Percentiles rank a stretch among this genome's conserved stretches.
Conservation (phyloP, 2,888 invertebrate genomes). For the Chirona hameri region DNA sequence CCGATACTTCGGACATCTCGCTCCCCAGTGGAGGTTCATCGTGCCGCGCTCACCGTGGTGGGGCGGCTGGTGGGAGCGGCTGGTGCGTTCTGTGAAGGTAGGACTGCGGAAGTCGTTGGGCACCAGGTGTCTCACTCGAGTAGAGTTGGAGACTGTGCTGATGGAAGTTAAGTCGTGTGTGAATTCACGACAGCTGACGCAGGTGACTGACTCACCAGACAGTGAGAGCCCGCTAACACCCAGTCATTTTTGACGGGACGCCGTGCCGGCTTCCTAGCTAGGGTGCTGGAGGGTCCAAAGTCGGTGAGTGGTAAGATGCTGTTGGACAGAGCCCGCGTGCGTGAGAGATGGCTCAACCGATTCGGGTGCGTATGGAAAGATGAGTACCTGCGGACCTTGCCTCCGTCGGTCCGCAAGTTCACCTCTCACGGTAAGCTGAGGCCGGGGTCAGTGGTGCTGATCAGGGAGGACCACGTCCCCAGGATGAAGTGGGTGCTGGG, state of each 20-base stretch:
- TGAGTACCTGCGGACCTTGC: not conserved
- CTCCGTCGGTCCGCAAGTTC: not conserved
- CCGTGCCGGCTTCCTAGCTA: not conserved
- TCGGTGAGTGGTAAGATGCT: not conserved
- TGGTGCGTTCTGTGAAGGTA: slow-evolving; percentile 46
- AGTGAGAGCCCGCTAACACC: slow-evolving; percentile 31
- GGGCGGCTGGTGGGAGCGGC: slow-evolving; percentile 50
- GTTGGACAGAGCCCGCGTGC: not conserved
- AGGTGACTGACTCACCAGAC: not conserved
- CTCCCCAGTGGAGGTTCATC: slow-evolving; percentile 45
- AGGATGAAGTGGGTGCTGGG: not conserved
- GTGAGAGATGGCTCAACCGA: not conserved
- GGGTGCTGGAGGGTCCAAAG: not conserved
- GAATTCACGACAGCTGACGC: not conserved
- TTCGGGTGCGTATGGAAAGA: not conserved
- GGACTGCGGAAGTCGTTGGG: slow-evolving; percentile 46
- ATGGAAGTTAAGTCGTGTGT: not conserved
- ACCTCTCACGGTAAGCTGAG: not conserved
- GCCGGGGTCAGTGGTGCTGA: not conserved
- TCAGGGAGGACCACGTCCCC: not conserved
- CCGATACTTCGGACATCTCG: slow-evolving; percentile 32
- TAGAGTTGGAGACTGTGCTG: not conserved
- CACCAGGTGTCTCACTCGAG: slow-evolving; percentile 42
- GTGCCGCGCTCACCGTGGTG: slow-evolving; percentile 48
- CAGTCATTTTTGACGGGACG: not conserved